Evolutionary conservation across 2,113 vertebrate species (phyloP).

Genomic region (Speoplatyrhinus poulsoni): DNA sequence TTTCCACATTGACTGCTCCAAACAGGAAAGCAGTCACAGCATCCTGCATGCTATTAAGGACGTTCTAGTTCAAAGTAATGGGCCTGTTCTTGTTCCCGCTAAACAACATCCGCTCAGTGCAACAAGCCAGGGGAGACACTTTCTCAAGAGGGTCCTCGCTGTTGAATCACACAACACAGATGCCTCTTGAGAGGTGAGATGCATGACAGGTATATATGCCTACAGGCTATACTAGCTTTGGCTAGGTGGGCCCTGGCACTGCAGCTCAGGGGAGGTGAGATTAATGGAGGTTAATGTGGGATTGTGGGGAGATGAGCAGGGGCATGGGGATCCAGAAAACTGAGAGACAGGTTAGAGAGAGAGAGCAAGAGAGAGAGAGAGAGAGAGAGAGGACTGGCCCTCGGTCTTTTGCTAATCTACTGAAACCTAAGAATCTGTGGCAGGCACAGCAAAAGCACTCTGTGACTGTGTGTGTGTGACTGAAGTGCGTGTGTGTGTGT

Average conservation of each 20-base stretch:
- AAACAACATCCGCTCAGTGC: conserved; percentile 28
- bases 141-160: background rate
- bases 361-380: conserved; percentile 1
- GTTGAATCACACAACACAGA: conserved; percentile 11
- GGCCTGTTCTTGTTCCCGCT: background rate
- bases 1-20: background rate
- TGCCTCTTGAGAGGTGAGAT: conserved; percentile 38
- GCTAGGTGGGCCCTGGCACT: background rate
- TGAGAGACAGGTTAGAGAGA: background rate
- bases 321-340: conserved; percentile 27
- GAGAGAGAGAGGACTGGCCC: conserved; percentile 31
- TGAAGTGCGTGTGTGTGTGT: background rate
- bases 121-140: conserved; percentile 23
- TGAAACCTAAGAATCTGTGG: conserved; percentile 4
- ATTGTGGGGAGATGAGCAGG: conserved; percentile 41
- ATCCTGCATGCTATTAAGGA: background rate
- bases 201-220: conserved; percentile 45
- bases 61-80: background rate
- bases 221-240: conserved; percentile 25
- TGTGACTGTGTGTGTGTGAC: background rate
- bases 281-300: conserved; percentile 47
- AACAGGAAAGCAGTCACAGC: background rate
- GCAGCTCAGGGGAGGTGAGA: conserved; percentile 28
- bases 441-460: conserved; percentile 2
- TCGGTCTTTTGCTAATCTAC: conserved; percentile 45